Evolutionary conservation across 1,140 invertebrate genomes (phyloP).

Genomic region (Euschistus heros): DNA sequence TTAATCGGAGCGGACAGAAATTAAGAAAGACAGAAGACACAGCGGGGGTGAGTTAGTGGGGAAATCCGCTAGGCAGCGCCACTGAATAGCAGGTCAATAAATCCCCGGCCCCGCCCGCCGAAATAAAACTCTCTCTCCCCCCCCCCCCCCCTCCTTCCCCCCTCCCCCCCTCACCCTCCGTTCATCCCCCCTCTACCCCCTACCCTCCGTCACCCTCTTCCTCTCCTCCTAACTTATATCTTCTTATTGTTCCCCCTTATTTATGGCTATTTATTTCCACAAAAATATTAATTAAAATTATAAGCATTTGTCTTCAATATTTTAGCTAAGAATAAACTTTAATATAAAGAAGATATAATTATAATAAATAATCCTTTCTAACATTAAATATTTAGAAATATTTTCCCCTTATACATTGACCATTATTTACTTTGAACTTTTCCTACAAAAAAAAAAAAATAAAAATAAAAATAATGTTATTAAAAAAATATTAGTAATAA

Average conservation of each 20-base stretch:
- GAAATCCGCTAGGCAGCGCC: constrained; percentile 8
- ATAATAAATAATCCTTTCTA: too few relatives aligned
- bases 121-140: background rate
- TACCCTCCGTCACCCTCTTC: constrained; percentile 13
- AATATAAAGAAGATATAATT: too few relatives aligned
- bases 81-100: constrained; percentile 15
- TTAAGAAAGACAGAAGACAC: background rate
- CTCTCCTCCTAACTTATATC: constrained; percentile 1
- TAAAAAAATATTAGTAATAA: too few relatives aligned
- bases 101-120: constrained; percentile 3
- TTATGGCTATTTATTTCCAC: background rate
- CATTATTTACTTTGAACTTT: too few relatives aligned
- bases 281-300: too few relatives aligned
- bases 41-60: background rate
- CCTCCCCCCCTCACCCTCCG: background rate
- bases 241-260: constrained; percentile 18
- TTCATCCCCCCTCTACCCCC: background rate
- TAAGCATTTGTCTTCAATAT: too few relatives aligned
- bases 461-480: too few relatives aligned
- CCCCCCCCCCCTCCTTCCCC: background rate
- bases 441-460: too few relatives aligned
- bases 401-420: too few relatives aligned
- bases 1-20: too few relatives aligned
- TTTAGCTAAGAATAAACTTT: too few relatives aligned
- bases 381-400: too few relatives aligned